phyloP scores from a whole-genome alignment of 2,888 invertebrate genomes.

The Bombyx huttoni region DNA sequence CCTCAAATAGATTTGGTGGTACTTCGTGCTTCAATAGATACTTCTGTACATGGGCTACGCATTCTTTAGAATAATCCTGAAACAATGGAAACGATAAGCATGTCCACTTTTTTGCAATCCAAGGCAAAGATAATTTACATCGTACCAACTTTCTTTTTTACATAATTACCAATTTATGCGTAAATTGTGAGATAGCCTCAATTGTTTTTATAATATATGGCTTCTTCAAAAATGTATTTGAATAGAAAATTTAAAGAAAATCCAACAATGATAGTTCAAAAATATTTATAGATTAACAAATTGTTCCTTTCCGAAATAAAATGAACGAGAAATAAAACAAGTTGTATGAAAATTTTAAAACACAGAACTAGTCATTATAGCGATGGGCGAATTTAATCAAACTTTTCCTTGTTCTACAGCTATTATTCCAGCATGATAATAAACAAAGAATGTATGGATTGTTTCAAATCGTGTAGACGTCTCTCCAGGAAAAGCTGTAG shows the following conservation, averaged over 20 bases:
- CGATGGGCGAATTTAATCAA: background rate
- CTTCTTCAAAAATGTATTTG: too few species aligned
- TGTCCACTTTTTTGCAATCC: conserved; percentile 1
- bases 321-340: too few species aligned
- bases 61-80: conserved; percentile 98
- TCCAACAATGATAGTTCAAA: too few species aligned
- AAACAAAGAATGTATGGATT: background rate
- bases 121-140: background rate
- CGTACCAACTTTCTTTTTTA: background rate
- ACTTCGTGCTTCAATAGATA: conserved; percentile 98
- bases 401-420: background rate
- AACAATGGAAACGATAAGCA: conserved; percentile 40
- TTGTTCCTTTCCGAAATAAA: too few species aligned
- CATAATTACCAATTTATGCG: too few species aligned
- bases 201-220: too few species aligned
- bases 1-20: conserved; percentile 97
- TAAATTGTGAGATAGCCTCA: too few species aligned
- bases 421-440: background rate
- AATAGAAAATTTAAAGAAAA: too few species aligned
- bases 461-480: background rate
- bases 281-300: too few species aligned
- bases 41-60: conserved; percentile 97
- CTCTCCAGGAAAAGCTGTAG: background rate
- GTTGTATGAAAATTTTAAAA: background rate
- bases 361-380: background rate